A percentile compares a stretch with the other conserved stretches of the same genome.
phyloP scores from a whole-genome alignment of 1,140 invertebrate species.

The Bombus difficillimus region DNA sequence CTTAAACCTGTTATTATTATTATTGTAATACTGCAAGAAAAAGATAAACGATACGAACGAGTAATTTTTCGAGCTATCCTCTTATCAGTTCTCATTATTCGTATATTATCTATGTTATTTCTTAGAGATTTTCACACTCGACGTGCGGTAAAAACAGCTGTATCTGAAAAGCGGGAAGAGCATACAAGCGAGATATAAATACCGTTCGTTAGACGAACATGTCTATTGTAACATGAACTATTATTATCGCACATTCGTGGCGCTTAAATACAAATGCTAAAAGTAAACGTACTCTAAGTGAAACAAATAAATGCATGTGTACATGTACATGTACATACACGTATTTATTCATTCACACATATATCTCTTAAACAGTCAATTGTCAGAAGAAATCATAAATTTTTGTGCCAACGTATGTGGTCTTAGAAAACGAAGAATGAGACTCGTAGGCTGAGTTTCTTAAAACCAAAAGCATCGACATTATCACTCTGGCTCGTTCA shows the following conservation, averaged over 20 bases:
- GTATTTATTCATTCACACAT: background rate
- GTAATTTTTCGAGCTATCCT: background rate
- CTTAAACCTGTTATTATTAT: background rate
- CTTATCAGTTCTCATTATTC: background rate
- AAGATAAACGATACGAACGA: background rate
- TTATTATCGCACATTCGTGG: background rate
- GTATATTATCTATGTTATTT: background rate
- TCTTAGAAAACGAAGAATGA: background rate
- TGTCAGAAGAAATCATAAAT: background rate
- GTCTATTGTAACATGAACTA: background rate
- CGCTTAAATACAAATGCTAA: background rate
- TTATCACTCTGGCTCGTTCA: background rate
- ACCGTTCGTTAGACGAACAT: background rate
- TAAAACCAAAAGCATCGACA: constrained; percentile 2
- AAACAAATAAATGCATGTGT: constrained; percentile 13
- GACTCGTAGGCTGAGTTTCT: background rate
- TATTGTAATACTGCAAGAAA: constrained; percentile 16
- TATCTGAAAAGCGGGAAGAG: background rate
- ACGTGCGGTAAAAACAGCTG: background rate
- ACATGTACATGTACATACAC: background rate
- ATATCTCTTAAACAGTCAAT: background rate
- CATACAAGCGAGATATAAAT: background rate
- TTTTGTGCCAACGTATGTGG: constrained; percentile 17
- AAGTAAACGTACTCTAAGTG: too few relatives aligned
- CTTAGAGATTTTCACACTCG: background rate